These are phyloP conservation scores for Drosophila peninsularis DNA, from an alignment of 2,888 invertebrate species.

Conservation along the genomic window DNA sequence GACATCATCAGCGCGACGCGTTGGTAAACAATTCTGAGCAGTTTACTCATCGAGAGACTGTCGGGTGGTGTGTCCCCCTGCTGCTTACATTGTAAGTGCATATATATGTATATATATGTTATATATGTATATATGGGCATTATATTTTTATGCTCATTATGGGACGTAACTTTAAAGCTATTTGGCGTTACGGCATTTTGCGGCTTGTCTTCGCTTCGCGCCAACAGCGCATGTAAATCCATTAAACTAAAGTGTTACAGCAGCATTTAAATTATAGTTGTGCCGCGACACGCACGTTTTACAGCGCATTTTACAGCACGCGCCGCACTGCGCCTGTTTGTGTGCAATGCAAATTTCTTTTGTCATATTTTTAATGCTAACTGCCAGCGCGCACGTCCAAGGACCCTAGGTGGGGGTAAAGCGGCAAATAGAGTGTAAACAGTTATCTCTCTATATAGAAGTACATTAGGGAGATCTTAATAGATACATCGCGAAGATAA, in stretches of 20 bases:
- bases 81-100: slow-evolving; percentile 18
- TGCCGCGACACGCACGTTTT: slow-evolving; percentile 52
- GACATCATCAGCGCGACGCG: slow-evolving; percentile 55
- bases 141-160: slow-evolving; percentile 67
- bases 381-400: not conserved
- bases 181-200: slow-evolving; percentile 44
- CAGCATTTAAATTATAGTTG: slow-evolving; percentile 54
- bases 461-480: not conserved
- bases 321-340: slow-evolving; percentile 24
- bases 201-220: slow-evolving; percentile 23
- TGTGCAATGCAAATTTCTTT: slow-evolving; percentile 18
- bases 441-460: not conserved
- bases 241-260: slow-evolving; percentile 62
- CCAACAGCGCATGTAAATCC: slow-evolving; percentile 45
- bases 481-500: not conserved
- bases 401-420: no score
- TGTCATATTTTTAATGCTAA: slow-evolving; percentile 7
- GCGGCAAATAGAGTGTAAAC: not conserved
- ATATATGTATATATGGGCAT: slow-evolving; percentile 32
- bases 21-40: slow-evolving; percentile 57
- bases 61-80: slow-evolving; percentile 30
- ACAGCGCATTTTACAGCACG: slow-evolving; percentile 39
- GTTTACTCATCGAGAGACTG: slow-evolving; percentile 18
- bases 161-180: slow-evolving; percentile 64
- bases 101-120: slow-evolving; percentile 1